Evolutionary conservation across 2,888 invertebrate species (phyloP), one percentile per base, ranked within the genome.

Genomic region (Mamestra brassicae): DNA sequence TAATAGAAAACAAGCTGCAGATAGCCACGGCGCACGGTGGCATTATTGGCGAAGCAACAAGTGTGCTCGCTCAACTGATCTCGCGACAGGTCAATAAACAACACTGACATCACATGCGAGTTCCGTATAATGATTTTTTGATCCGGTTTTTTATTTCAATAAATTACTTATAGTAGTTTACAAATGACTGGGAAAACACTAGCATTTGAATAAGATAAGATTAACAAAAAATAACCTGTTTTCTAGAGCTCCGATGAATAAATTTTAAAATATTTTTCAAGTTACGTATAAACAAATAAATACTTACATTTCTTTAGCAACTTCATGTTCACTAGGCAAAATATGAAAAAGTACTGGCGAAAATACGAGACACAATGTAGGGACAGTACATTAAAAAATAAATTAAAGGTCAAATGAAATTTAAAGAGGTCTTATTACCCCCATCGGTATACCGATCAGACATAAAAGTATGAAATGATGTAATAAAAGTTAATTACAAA

Each of bases 41-140:
- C 84, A 83, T 88, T 88, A 88, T 89, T 86, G 88, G 81, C 81
- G 81, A 90, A 90, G 89, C 94, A 94, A 94, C 93, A 94, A 93
- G 93, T 93, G 89, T 82, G 76, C 76, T 87, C 88, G 88, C 88
- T 88, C 88, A 84, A 92, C 91, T 76, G 80, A 88, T 91, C 88
- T 83, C 15, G 42, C 71, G 71, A 89, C 82, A 67, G 61, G 69
- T 88, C 81, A 64, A 70, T 81, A 67, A 84, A 84, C 54, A 74
- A 74, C 60, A 55, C 36, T 42, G 17, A 65, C 0, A 63, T 45
- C n/a, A 74, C 50, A 36, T 11, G 17, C n/a, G 26, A 34, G 62
- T 75, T 78, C 67, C 45, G 70, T 72, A 71, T 52, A 60, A 50
- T 13, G 2, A 11, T 26, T 26, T 64, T 17, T 17, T 1, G 6